Evolutionary conservation across 2,113 vertebrate species (phyloP).

Genomic region (Phoxinus phoxinus): DNA sequence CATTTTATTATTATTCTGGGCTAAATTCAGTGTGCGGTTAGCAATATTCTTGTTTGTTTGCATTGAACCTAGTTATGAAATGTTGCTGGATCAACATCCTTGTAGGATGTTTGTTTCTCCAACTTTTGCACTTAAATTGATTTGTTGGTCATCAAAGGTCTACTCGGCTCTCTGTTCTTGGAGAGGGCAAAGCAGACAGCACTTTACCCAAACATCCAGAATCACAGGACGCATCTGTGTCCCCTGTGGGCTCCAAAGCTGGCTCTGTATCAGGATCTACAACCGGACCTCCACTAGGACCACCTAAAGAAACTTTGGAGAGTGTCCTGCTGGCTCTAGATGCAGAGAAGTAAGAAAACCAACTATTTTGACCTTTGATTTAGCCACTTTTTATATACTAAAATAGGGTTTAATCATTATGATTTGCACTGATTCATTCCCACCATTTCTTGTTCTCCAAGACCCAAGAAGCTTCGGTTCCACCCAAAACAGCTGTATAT

Average conservation of each 20-base stretch:
- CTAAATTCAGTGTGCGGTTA: no score
- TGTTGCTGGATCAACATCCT: background rate
- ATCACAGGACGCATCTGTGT: slow-evolving; percentile 73
- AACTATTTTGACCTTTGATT: background rate
- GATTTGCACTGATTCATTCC: background rate
- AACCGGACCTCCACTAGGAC: slow-evolving; percentile 68
- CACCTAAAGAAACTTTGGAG: slow-evolving; percentile 91
- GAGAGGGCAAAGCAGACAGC: slow-evolving; percentile 83
- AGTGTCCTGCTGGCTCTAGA: slow-evolving; percentile 92
- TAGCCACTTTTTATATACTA: background rate
- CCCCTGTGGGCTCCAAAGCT: slow-evolving; percentile 75
- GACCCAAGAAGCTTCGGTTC: slow-evolving; percentile 97
- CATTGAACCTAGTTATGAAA: background rate
- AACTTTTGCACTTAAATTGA: background rate
- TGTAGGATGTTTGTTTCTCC: background rate
- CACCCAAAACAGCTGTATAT: slow-evolving; percentile 97
- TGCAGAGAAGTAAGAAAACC: slow-evolving; percentile 88
- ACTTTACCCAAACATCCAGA: slow-evolving; percentile 66
- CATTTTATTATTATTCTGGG: no score
- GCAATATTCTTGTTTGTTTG: no score
- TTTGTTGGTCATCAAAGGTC: slow-evolving; percentile 67
- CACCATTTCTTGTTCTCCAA: slow-evolving; percentile 60
- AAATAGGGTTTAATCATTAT: background rate
- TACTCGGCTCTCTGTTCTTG: slow-evolving; percentile 65
- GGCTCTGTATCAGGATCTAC: slow-evolving; percentile 62